phyloP scores from a whole-genome alignment of 2,888 invertebrate species.

The Pogonocherus hispidulus region DNA sequence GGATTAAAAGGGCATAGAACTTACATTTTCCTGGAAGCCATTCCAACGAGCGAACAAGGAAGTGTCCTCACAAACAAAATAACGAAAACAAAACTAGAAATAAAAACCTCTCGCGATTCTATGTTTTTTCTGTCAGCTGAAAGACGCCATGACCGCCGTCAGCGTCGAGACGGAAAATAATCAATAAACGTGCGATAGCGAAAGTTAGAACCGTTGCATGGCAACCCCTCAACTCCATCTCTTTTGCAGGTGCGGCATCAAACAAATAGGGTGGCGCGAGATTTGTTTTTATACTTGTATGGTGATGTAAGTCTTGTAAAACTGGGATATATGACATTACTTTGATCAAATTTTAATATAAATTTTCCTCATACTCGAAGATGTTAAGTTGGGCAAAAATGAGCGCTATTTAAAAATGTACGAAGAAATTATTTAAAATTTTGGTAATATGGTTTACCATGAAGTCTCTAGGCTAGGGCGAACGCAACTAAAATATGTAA shows the following conservation, averaged over 20 bases:
- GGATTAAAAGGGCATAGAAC: constrained; percentile 43
- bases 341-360: too few relatives aligned
- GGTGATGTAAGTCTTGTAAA: too few relatives aligned
- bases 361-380: too few relatives aligned
- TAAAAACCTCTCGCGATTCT: constrained; percentile 59
- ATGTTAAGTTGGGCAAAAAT: too few relatives aligned
- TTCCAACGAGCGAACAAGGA: constrained; percentile 54
- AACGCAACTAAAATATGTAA: too few relatives aligned
- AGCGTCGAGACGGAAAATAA: constrained; percentile 69
- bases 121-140: constrained; percentile 67
- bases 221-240: constrained; percentile 61
- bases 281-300: constrained; percentile 14
- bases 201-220: constrained; percentile 66
- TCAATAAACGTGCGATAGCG: constrained; percentile 68
- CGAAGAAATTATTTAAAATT: too few relatives aligned
- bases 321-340: too few relatives aligned
- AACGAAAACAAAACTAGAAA: constrained; percentile 58
- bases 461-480: too few relatives aligned
- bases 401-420: too few relatives aligned
- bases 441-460: too few relatives aligned
- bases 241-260: constrained; percentile 44
- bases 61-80: constrained; percentile 53
- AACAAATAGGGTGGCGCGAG: constrained; percentile 14
- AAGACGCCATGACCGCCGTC: constrained; percentile 66
- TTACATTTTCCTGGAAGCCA: constrained; percentile 60